Evolutionary conservation across 2,797 vertebrate genomes (phyloP).

Genomic region (Chaetophractus vellerosus): DNA sequence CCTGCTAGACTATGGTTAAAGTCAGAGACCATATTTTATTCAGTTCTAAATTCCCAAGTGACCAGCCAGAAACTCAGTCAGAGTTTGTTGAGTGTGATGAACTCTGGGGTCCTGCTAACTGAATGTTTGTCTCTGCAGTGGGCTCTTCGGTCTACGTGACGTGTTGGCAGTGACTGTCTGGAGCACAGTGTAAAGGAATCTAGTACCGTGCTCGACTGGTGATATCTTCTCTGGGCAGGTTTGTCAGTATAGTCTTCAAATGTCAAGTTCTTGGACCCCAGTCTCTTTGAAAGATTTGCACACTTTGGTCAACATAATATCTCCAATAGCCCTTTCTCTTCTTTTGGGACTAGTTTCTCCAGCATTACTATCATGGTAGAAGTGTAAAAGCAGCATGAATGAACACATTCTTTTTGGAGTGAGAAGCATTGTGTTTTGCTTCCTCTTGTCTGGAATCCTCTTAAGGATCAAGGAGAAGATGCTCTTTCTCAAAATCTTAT

Average conservation of each 20-base stretch:
- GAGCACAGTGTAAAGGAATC: not conserved
- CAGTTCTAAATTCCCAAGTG: not conserved
- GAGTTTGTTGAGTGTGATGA: not conserved
- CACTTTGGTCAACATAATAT: not conserved
- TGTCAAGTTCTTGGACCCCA: not conserved
- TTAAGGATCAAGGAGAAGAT: not conserved
- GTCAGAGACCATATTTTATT: not conserved
- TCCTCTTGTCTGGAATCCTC: not conserved
- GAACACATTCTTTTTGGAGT: not conserved
- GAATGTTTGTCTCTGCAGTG: not conserved
- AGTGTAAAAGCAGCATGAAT: not conserved
- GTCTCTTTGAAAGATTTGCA: not conserved
- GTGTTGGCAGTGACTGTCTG: not conserved
- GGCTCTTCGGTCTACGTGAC: not conserved
- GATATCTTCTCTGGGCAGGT: not conserved
- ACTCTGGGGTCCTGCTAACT: not conserved
- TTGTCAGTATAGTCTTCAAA: not conserved
- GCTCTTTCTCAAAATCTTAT: not conserved
- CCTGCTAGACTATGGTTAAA: not conserved
- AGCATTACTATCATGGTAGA: not conserved
- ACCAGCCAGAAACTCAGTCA: not conserved
- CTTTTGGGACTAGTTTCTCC: not conserved
- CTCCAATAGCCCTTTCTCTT: not conserved
- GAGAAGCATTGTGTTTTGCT: too few relatives aligned
- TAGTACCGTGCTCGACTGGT: not conserved